A percentile compares a stretch with the other conserved stretches of the same genome.
Conservation (phyloP, 1,140 invertebrate genomes). For the Bombus pyrosoma region DNA sequence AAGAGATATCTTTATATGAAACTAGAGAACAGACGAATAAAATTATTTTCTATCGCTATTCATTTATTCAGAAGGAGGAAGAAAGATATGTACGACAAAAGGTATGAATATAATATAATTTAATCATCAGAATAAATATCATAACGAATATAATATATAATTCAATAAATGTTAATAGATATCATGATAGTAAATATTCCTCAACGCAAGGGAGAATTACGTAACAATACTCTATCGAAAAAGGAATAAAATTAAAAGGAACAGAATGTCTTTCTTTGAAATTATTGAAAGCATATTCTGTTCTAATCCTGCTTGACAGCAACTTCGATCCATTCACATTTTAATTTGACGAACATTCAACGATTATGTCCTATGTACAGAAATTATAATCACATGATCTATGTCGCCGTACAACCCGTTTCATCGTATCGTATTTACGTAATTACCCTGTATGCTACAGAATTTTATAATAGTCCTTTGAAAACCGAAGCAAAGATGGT, state of each 20-base stretch:
- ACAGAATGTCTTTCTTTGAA: background rate
- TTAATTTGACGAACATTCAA: background rate
- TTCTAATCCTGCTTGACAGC: background rate
- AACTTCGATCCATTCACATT: background rate
- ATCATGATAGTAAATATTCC: background rate
- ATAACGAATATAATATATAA: background rate
- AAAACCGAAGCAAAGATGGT: background rate
- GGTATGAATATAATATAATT: too few species aligned
- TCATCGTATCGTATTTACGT: background rate
- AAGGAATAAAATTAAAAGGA: background rate
- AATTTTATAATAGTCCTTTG: background rate
- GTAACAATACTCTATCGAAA: background rate
- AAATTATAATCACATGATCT: background rate
- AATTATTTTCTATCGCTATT: too few species aligned
- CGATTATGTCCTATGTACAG: background rate
- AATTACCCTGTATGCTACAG: background rate
- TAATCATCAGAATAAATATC: too few species aligned
- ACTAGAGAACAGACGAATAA: background rate
- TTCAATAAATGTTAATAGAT: background rate
- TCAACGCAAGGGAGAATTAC: background rate
- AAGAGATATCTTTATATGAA: background rate
- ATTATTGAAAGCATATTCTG: background rate
- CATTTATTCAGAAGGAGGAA: background rate
- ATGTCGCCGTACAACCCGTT: background rate
- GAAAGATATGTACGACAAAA: too few species aligned